Evolutionary conservation across 2,113 vertebrate species (phyloP), one percentile per base, ranked within the genome.

Genomic region (Aptenodytes forsteri): DNA sequence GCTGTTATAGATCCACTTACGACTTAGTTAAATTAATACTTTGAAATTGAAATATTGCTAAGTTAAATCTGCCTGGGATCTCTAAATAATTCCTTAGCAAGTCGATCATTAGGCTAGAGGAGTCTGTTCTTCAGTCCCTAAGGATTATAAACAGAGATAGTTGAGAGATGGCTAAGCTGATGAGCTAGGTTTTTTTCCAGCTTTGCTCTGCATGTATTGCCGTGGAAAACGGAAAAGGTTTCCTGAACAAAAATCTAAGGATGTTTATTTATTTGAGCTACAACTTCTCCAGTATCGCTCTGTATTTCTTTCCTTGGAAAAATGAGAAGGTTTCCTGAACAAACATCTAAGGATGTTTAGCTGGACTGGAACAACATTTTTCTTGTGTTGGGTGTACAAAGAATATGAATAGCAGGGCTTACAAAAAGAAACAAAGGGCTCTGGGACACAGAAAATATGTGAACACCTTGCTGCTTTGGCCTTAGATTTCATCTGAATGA

Each of bases 381-480:
- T 58, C 59, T 93, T 89, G 70, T 70, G 83, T 30, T 50, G 66
- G 13, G 20, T 49, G 36, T 82, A 95, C 21, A 91, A 92, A 80
- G 76, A 89, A 80, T 80, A 89, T 0, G 40, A 94, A 87, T 22
- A 91, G 56, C 19, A 25, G 18, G 29, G 19, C 62, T 89, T 89
- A 70, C 36, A 87, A 90, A 96, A 96, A 94, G 89, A 94, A 96
- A 90, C 78, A 96, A 80, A 85, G 62, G 42, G 52, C 83, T 95
- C 82, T 83, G 78, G 55, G 71, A 73, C 90, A 88, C 54, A 83
- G 58, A 96, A 97, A 91, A 89, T 66, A 94, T 3, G 38, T 27
- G 75, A 93, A 83, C 84, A 94, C 75, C 87, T 94, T 93, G 84
- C 66, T 3, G n/a, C 71, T 76, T 59, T 83, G 62, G 93, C 91